These are phyloP conservation scores for Archocentrus centrarchus DNA, from an alignment of 2,113 vertebrate species.

Conservation along the genomic window DNA sequence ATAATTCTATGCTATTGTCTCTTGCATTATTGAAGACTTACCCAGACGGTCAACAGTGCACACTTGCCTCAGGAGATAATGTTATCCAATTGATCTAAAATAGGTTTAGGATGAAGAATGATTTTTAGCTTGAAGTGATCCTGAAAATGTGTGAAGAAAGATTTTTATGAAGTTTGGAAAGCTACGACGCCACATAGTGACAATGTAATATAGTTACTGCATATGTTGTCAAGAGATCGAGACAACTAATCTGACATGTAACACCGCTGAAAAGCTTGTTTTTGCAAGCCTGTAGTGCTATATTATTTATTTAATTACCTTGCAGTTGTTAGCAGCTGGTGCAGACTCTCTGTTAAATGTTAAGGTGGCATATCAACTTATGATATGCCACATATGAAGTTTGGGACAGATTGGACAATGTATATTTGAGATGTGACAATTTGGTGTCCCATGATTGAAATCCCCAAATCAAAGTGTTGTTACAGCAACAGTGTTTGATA, in stretches of 20 bases:
- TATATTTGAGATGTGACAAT: no score
- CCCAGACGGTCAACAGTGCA: conserved; percentile 25
- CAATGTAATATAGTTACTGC: neutral
- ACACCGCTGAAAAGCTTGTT: neutral
- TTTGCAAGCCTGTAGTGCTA: neutral
- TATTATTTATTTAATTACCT: neutral
- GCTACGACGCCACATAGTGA: neutral
- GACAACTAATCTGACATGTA: neutral
- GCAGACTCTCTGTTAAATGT: no score
- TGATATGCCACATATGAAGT: no score
- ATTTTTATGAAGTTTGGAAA: neutral
- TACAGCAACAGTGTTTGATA: no score
- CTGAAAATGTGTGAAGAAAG: neutral
- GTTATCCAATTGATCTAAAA: neutral
- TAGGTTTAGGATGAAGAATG: neutral
- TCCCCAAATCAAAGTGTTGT: no score
- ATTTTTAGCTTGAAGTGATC: neutral
- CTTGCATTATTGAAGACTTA: conserved; percentile 46
- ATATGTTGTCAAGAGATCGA: neutral
- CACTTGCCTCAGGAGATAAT: neutral
- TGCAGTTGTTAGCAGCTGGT: neutral
- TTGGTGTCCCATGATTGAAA: no score
- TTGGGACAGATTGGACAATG: no score
- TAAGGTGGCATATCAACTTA: no score
- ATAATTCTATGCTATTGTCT: conserved; percentile 37